Conservation (phyloP, 2,888 invertebrate genomes). For the Himalopsyche japonica region DNA sequence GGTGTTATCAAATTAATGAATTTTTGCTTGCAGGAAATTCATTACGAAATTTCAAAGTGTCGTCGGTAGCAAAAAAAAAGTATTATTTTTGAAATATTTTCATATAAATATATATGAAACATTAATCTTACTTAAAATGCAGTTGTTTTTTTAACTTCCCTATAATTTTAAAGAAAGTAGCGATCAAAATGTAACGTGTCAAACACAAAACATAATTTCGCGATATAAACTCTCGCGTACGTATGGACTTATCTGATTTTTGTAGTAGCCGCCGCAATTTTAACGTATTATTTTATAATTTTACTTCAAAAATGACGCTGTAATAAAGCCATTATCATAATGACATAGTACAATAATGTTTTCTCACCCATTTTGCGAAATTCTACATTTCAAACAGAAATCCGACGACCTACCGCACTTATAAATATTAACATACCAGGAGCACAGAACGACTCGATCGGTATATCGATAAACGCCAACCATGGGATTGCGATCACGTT, state of each 20-base stretch:
- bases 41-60: too few species aligned
- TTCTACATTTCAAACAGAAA: background rate
- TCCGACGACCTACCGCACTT: constrained; percentile 8
- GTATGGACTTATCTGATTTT: background rate
- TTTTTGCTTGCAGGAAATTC: too few species aligned
- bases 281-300: background rate
- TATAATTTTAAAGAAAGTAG: background rate
- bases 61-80: too few species aligned
- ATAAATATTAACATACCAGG: constrained; percentile 21
- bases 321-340: background rate
- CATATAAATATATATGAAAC: too few species aligned
- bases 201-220: background rate
- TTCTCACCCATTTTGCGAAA: background rate
- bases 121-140: too few species aligned
- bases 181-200: background rate
- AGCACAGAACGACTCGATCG: background rate
- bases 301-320: background rate
- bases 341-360: background rate
- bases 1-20: too few species aligned
- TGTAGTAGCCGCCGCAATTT: background rate
- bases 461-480: constrained; percentile 2
- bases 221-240: background rate
- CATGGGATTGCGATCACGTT: background rate
- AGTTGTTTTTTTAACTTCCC: background rate
- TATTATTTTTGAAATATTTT: too few species aligned